A percentile compares a stretch with the other conserved stretches of the same genome.
Conservation (phyloP, 2,797 vertebrate genomes). For the Florisuga fusca region DNA sequence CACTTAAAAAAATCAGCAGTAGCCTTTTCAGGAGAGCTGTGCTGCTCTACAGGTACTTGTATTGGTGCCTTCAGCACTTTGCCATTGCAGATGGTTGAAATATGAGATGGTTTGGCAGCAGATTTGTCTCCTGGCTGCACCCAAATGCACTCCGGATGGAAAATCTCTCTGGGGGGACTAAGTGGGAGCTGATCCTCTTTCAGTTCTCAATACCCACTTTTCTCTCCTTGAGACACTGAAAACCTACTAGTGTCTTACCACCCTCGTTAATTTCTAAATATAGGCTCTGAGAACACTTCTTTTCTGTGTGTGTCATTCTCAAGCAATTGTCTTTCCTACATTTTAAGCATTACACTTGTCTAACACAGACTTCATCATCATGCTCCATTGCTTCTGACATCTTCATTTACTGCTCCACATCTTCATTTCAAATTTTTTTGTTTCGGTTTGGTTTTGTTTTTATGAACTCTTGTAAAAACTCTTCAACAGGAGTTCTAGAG, state of each 20-base stretch:
- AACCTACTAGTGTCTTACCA: background rate
- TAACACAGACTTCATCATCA: background rate
- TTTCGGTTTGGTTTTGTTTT: background rate
- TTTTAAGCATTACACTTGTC: background rate
- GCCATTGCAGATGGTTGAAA: background rate
- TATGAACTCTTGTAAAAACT: background rate
- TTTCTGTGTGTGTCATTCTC: background rate
- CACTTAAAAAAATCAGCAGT: background rate
- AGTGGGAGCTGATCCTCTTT: background rate
- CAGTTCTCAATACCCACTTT: background rate
- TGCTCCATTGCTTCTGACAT: background rate
- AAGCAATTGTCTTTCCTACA: background rate
- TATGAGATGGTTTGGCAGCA: background rate
- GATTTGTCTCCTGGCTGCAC: background rate
- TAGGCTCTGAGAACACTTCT: background rate
- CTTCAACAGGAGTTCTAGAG: background rate
- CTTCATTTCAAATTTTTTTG: background rate
- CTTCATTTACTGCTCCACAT: background rate
- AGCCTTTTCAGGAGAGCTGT: background rate
- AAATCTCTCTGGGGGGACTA: background rate
- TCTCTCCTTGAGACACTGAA: background rate
- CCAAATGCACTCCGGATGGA: background rate
- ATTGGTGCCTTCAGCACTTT: accelerated
- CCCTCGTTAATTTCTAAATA: background rate
- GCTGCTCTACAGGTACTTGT: background rate